These are phyloP conservation scores for Trissonchulus latispiculum DNA, from an alignment of 2,888 invertebrate species.

Conservation along the genomic window DNA sequence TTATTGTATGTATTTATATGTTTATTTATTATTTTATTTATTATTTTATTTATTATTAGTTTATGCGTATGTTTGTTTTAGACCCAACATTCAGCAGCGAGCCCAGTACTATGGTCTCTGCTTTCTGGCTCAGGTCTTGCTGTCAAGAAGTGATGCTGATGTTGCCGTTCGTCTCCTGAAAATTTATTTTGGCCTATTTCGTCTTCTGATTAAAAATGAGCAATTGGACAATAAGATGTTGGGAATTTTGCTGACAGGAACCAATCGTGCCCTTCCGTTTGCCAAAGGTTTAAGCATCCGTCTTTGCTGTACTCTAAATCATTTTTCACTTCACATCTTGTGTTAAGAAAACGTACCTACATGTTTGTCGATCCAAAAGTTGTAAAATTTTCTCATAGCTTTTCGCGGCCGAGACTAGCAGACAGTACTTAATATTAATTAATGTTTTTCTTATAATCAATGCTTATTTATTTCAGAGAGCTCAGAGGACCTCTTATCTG, in stretches of 20 bases:
- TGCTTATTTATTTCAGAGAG: conserved; percentile 26
- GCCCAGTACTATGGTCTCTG: conserved; percentile 90
- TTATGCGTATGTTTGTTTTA: too few relatives aligned
- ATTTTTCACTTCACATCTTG: too few relatives aligned
- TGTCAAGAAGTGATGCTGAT: conserved; percentile 57
- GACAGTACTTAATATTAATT: too few relatives aligned
- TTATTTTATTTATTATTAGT: too few relatives aligned
- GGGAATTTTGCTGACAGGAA: conserved; percentile 68
- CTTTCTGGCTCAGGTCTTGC: conserved; percentile 71
- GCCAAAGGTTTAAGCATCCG: conserved; percentile 57
- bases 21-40: too few relatives aligned
- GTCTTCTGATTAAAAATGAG: conserved; percentile 71
- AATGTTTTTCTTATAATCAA: too few relatives aligned
- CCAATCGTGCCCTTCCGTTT: conserved; percentile 72
- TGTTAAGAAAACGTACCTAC: too few relatives aligned
- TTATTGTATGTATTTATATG: too few relatives aligned
- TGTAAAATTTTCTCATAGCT: too few relatives aligned
- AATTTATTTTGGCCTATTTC: conserved; percentile 91
- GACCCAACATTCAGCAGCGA: conserved; percentile 68
- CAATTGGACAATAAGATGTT: conserved; percentile 72
- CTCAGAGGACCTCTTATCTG: conserved; percentile 51
- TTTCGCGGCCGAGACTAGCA: too few relatives aligned
- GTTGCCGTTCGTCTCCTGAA: conserved; percentile 72
- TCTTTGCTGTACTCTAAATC: too few relatives aligned
- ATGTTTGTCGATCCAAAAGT: too few relatives aligned